A percentile compares a stretch with the other conserved stretches of the same genome.
Conservation (phyloP, 2,888 invertebrate genomes). For the Cheilosia vernalis region DNA sequence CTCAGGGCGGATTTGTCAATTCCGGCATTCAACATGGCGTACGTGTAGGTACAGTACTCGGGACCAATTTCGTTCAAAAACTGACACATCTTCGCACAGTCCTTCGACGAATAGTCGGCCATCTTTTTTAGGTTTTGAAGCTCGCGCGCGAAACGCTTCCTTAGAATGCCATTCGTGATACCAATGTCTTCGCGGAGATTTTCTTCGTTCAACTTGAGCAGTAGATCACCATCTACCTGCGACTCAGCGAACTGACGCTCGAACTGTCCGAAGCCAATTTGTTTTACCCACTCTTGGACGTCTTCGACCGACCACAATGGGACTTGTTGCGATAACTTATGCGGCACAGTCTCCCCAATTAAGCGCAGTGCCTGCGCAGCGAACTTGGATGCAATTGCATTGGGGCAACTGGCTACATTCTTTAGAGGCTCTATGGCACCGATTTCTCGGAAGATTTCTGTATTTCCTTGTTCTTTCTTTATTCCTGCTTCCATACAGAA, state of each 20-base stretch:
- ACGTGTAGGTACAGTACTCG: constrained; percentile 98
- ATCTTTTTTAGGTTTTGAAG: constrained; percentile 96
- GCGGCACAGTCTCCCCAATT: constrained; percentile 98
- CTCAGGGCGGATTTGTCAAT: constrained; percentile 95
- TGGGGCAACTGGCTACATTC: constrained; percentile 98
- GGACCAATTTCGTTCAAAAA: constrained; percentile 93
- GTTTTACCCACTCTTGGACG: constrained; percentile 98
- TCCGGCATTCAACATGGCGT: constrained; percentile 97
- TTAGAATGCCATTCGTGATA: constrained; percentile 95
- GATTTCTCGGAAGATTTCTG: constrained; percentile 95
- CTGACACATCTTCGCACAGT: constrained; percentile 94
- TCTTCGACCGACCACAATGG: constrained; percentile 99
- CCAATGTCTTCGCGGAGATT: constrained; percentile 97
- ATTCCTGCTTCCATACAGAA: constrained; percentile 99
- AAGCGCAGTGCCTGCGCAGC: constrained; percentile 95
- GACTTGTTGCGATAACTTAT: constrained; percentile 98
- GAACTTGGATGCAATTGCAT: constrained; percentile 98
- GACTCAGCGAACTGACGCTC: constrained; percentile 93
- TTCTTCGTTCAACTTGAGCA: constrained; percentile 95
- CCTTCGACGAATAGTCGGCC: constrained; percentile 98
- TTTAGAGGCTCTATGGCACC: constrained; percentile 97
- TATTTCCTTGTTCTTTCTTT: constrained; percentile 96
- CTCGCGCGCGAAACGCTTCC: constrained; percentile 96
- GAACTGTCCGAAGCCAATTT: constrained; percentile 96
- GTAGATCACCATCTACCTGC: constrained; percentile 97